Evolutionary conservation across 1,140 invertebrate genomes (phyloP).

Genomic region (Drosophila willistoni): DNA sequence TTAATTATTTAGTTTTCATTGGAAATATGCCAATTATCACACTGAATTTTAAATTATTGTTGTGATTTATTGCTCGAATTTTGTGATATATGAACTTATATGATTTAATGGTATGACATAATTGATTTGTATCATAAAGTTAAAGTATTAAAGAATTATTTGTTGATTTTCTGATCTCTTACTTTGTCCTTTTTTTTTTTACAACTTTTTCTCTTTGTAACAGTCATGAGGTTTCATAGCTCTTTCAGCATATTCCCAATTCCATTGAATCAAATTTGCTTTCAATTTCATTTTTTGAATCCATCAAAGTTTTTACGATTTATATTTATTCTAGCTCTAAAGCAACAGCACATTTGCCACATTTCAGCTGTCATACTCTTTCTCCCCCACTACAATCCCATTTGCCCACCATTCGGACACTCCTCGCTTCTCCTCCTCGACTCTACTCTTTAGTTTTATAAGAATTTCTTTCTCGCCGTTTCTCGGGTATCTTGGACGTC

Average conservation of each 20-base stretch:
- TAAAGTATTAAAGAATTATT: no score
- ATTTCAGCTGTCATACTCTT: background rate
- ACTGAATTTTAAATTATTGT: background rate
- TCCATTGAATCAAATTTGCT: conserved; percentile 2
- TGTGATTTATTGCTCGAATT: background rate
- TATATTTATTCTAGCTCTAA: conserved; percentile 7
- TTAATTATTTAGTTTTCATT: background rate
- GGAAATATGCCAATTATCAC: conserved; percentile 1
- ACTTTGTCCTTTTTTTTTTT: background rate
- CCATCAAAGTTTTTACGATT: conserved; percentile 11
- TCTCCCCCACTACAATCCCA: background rate
- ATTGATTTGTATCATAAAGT: no score
- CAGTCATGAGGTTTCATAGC: background rate
- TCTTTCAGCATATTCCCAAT: background rate
- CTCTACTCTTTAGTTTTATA: background rate
- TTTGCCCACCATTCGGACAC: background rate
- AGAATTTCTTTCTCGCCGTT: background rate
- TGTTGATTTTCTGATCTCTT: no score
- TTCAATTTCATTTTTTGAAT: conserved; percentile 9
- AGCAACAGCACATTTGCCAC: background rate
- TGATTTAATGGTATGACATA: no score
- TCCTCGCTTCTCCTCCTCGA: background rate
- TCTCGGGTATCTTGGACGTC: background rate
- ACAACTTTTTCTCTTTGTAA: background rate
- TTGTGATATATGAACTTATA: no score